Conservation (phyloP, 2,888 invertebrate genomes). For the Drosophila incognita region DNA sequence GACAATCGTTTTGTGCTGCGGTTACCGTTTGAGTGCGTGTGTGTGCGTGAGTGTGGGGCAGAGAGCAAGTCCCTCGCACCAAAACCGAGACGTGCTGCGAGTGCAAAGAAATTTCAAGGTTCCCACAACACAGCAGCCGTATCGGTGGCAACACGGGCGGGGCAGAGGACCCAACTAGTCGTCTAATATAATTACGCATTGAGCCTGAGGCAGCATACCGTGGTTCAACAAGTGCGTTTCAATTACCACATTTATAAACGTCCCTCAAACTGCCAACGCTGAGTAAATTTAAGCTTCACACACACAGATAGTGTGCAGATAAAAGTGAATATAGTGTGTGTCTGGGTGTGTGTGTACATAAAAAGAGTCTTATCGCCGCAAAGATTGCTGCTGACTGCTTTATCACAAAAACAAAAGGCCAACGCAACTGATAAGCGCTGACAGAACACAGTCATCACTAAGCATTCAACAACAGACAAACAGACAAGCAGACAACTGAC, state of each 20-base stretch:
- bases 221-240: conserved; percentile 41
- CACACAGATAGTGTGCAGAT: conserved; percentile 7
- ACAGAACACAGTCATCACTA: conserved; percentile 34
- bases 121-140: conserved; percentile 38
- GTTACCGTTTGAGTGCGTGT: conserved; percentile 18
- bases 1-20: conserved; percentile 40
- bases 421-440: conserved; percentile 56
- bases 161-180: conserved; percentile 12
- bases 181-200: conserved; percentile 25
- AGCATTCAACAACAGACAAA: conserved; percentile 27
- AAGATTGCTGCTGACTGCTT: conserved; percentile 25
- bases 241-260: conserved; percentile 28
- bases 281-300: conserved; percentile 17
- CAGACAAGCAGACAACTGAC: conserved; percentile 21
- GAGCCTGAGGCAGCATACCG: conserved; percentile 20
- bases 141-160: conserved; percentile 18
- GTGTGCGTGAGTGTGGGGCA: conserved; percentile 8
- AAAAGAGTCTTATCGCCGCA: conserved; percentile 37
- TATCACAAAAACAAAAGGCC: conserved; percentile 54
- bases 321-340: conserved; percentile 15
- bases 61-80: conserved; percentile 48
- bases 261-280: conserved; percentile 4
- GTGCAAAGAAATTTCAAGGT: conserved; percentile 69
- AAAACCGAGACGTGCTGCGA: conserved; percentile 41
- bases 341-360: conserved; percentile 8